phyloP scores from a whole-genome alignment of 2,113 vertebrate genomes.

The Thalassoma bifasciatum region DNA sequence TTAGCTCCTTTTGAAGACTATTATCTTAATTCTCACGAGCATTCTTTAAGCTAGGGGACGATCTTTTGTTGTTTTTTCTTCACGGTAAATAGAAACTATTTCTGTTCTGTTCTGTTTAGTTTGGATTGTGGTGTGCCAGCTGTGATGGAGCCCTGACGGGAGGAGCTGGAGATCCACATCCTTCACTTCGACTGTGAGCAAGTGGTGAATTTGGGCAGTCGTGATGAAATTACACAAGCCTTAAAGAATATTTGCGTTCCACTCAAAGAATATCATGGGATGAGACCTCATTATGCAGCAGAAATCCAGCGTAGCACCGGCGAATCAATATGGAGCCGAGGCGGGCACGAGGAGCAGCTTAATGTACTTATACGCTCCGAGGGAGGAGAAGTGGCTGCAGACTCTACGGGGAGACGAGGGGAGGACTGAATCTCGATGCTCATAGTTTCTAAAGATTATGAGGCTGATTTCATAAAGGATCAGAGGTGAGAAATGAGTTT shows the following conservation, averaged over 20 bases:
- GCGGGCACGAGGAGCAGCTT: constrained; percentile 32
- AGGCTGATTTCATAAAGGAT: constrained; percentile 32
- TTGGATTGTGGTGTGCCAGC: constrained; percentile 50
- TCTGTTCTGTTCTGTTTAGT: constrained; percentile 42
- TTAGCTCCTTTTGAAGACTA: constrained; percentile 32
- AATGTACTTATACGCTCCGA: constrained; percentile 54
- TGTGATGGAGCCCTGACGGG: constrained; percentile 46
- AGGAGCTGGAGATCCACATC: constrained; percentile 54
- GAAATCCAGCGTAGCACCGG: constrained; percentile 65
- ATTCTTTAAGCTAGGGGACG: constrained; percentile 9
- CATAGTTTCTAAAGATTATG: constrained; percentile 27
- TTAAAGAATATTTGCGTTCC: constrained; percentile 75
- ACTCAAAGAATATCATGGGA: constrained; percentile 70
- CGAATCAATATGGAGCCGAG: constrained; percentile 69
- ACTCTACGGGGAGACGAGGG: constrained; percentile 45
- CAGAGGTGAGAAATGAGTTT: constrained; percentile 31
- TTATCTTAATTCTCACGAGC: constrained; percentile 48
- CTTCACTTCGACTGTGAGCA: constrained; percentile 59
- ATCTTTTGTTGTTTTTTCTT: constrained; percentile 2
- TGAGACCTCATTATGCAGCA: constrained; percentile 74
- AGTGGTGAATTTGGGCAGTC: constrained; percentile 59
- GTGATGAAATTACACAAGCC: constrained; percentile 75
- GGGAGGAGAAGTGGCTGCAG: constrained; percentile 54
- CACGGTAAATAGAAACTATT: constrained; percentile 22
- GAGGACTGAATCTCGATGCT: constrained; percentile 59